These are phyloP conservation scores for Caretta caretta DNA, from an alignment of 2,113 vertebrate species.

Conservation along the genomic window DNA sequence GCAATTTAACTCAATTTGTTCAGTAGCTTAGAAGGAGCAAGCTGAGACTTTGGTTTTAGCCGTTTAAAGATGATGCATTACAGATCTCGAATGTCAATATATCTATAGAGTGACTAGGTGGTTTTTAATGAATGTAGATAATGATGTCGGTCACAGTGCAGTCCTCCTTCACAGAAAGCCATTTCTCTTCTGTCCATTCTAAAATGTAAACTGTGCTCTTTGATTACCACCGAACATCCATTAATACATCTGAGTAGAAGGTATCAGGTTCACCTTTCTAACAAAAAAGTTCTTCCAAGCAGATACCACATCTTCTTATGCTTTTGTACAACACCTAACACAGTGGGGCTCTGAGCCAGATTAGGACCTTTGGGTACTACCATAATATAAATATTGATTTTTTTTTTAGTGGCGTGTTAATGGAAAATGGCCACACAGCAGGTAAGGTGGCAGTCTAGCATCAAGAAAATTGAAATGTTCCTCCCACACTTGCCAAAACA, in stretches of 20 bases:
- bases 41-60: not conserved
- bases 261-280: not conserved
- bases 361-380: not conserved
- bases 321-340: not conserved
- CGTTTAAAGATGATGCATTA: not conserved
- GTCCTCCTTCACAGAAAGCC: not conserved
- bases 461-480: not conserved
- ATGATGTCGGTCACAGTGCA: not conserved
- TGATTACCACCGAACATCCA: not conserved
- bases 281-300: not conserved
- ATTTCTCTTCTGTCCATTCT: accelerated
- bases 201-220: not conserved
- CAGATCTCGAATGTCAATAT: not conserved
- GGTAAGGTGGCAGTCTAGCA: not conserved
- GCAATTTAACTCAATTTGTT: not conserved
- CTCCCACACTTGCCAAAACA: not conserved
- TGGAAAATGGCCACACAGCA: not conserved
- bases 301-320: not conserved
- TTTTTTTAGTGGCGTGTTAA: not conserved
- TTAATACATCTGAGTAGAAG: not conserved
- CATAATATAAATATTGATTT: not conserved
- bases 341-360: not conserved
- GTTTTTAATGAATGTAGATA: accelerated
- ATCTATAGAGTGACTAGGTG: not conserved
- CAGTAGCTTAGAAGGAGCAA: not conserved